phyloP scores from a whole-genome alignment of 2,888 invertebrate species.

The Kuschelorhynchus macadamiae region DNA sequence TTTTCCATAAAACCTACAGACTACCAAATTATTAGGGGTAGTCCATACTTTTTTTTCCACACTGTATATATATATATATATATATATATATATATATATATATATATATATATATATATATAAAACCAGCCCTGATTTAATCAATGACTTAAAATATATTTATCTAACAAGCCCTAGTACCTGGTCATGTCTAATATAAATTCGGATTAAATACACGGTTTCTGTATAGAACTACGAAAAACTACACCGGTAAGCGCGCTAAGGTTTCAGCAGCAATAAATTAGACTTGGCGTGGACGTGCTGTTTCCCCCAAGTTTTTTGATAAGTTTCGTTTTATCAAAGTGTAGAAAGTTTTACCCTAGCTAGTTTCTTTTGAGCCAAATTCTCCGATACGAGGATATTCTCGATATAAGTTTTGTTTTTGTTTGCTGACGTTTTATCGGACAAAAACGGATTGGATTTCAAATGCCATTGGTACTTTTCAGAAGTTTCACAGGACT shows the following conservation, averaged over 20 bases:
- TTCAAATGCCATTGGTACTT: neutral
- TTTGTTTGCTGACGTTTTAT: conserved; percentile 20
- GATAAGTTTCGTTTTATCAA: conserved; percentile 42
- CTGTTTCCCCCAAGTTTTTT: conserved; percentile 34
- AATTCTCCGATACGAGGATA: conserved; percentile 30
- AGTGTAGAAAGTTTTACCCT: conserved; percentile 36
- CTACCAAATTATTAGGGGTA: too few relatives aligned
- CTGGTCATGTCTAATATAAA: too few relatives aligned
- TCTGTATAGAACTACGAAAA: conserved; percentile 25
- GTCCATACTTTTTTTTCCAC: too few relatives aligned
- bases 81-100: too few relatives aligned
- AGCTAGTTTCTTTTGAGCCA: conserved; percentile 30
- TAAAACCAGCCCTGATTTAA: too few relatives aligned
- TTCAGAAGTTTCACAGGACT: too few relatives aligned
- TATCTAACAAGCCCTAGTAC: too few relatives aligned
- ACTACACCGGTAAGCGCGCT: conserved; percentile 33
- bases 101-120: too few relatives aligned
- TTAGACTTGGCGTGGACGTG: conserved; percentile 41
- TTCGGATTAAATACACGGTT: too few relatives aligned
- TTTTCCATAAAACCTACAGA: too few relatives aligned
- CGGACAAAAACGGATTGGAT: conserved; percentile 7
- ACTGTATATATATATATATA: too few relatives aligned
- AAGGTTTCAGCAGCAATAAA: conserved; percentile 39
- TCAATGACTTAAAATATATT: too few relatives aligned
- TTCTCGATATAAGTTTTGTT: conserved; percentile 25